Conservation (phyloP, 1,140 invertebrate species). For the Aphaenogaster ashmeadi region DNA sequence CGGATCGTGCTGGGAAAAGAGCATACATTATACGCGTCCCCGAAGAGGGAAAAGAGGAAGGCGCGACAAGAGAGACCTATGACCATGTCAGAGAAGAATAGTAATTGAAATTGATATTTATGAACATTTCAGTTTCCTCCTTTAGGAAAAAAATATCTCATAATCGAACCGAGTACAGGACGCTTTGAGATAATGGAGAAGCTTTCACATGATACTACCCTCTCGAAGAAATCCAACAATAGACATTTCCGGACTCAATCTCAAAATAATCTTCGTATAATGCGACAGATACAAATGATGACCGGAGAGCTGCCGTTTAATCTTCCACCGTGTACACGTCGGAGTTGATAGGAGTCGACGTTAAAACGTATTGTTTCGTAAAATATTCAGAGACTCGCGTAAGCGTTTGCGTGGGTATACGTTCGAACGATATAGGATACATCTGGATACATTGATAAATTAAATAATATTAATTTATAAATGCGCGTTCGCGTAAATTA, state of each 20-base stretch:
- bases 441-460: neutral
- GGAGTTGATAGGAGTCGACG: neutral
- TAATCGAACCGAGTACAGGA: neutral
- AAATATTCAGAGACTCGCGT: neutral
- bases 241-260: slow-evolving; percentile 31
- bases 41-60: neutral
- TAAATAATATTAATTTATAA: neutral
- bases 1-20: neutral
- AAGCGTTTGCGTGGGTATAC: neutral
- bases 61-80: neutral
- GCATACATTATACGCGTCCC: neutral
- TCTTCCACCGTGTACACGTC: neutral
- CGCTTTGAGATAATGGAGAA: neutral
- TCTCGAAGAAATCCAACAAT: neutral
- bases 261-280: slow-evolving; percentile 29
- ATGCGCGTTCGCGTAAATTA: neutral
- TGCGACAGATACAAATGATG: slow-evolving; percentile 15
- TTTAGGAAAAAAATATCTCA: neutral
- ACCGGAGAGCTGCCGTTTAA: neutral
- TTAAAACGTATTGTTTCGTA: slow-evolving; percentile 27
- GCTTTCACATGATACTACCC: neutral
- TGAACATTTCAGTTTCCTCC: neutral
- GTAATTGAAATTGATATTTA: slow-evolving; percentile 69
- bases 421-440: neutral
- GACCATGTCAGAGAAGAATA: neutral